Conservation (phyloP, 2,113 vertebrate genomes). For the Aix galericulata region DNA sequence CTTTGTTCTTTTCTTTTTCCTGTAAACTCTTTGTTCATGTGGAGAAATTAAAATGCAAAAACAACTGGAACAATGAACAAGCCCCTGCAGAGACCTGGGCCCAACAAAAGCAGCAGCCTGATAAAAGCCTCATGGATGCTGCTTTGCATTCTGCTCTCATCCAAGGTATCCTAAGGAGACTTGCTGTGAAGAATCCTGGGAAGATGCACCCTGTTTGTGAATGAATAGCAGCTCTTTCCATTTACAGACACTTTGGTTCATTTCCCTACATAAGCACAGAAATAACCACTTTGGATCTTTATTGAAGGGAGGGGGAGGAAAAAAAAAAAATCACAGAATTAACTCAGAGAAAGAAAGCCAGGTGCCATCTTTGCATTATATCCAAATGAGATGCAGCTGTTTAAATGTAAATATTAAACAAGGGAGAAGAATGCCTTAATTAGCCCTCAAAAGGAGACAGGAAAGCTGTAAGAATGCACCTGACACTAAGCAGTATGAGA, state of each 20-base stretch:
- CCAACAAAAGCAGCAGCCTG: neutral
- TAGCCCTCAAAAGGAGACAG: conserved; percentile 65
- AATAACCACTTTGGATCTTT: conserved; percentile 31
- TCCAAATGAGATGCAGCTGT: conserved; percentile 70
- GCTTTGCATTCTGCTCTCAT: conserved; percentile 51
- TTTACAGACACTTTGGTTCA: neutral
- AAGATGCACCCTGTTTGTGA: conserved; percentile 26
- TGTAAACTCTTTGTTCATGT: neutral
- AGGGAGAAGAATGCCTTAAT: conserved; percentile 71
- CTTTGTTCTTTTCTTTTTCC: neutral
- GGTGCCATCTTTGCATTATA: conserved; percentile 57
- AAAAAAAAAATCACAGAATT: conserved; percentile 21
- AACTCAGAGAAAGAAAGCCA: conserved; percentile 52
- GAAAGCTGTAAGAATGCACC: conserved; percentile 75
- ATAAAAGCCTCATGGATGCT: neutral
- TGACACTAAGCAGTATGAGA: conserved; percentile 72
- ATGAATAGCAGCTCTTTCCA: conserved; percentile 29
- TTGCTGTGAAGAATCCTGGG: neutral
- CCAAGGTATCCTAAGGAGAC: neutral
- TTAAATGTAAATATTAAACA: conserved; percentile 74
- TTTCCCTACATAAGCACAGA: conserved; percentile 44
- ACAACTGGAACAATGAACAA: neutral
- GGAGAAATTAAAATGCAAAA: neutral
- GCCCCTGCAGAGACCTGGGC: neutral
- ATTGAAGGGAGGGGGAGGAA: neutral